These are phyloP conservation scores for Drosophila nikananu DNA, from an alignment of 1,140 invertebrate species.

Conservation along the genomic window DNA sequence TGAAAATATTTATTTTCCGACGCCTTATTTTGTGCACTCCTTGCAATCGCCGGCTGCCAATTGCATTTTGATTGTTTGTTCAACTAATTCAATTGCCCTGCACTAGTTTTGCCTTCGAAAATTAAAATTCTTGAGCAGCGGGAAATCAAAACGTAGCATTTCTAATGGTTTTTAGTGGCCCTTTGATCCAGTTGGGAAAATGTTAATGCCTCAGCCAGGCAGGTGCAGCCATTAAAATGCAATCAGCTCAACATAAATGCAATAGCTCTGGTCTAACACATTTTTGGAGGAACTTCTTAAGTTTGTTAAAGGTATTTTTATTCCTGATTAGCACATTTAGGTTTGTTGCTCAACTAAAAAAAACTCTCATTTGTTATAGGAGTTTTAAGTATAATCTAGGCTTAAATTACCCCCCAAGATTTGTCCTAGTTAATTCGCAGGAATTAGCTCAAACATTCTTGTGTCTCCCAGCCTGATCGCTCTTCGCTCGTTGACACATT, in stretches of 20 bases:
- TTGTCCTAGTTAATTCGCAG: conserved; percentile 6
- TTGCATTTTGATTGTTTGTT: conserved; percentile 51
- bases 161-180: conserved; percentile 11
- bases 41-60: conserved; percentile 22
- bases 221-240: conserved; percentile 35
- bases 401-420: not conserved
- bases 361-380: not conserved
- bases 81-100: conserved; percentile 38
- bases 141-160: conserved; percentile 4
- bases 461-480: not conserved
- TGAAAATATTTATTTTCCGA: conserved; percentile 11
- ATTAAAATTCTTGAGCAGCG: conserved; percentile 32
- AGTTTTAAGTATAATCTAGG: not conserved
- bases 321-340: not conserved
- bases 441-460: conserved; percentile 25
- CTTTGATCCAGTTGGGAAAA: conserved; percentile 18
- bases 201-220: not conserved
- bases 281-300: not conserved
- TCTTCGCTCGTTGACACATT: not conserved
- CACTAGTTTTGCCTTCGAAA: conserved; percentile 5
- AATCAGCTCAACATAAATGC: conserved; percentile 12
- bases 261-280: conserved; percentile 9
- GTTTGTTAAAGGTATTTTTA: not conserved
- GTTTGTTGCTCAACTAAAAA: not conserved
- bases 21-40: not conserved